A percentile compares a stretch with the other conserved stretches of the same genome.
These are phyloP conservation scores for Atta texana DNA, from an alignment of 1,140 invertebrate genomes.

Conservation along the genomic window DNA sequence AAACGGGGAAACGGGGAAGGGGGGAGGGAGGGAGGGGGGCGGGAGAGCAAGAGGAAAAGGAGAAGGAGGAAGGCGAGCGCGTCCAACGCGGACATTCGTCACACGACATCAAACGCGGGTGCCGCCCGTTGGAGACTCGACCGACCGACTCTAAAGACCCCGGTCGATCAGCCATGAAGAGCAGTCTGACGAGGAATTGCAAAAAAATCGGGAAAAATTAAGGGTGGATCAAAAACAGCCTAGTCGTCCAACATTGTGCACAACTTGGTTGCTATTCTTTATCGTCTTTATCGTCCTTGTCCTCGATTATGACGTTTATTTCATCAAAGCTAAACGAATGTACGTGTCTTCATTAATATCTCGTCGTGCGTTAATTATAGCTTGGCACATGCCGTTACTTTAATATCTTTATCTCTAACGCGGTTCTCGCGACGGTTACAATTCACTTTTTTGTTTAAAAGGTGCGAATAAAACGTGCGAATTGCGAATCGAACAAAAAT, in stretches of 20 bases:
- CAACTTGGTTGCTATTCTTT: constrained; percentile 65
- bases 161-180: constrained; percentile 83
- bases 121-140: constrained; percentile 83
- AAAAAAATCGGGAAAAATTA: constrained; percentile 76
- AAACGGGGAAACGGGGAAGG: neutral
- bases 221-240: constrained; percentile 69
- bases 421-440: neutral
- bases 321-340: constrained; percentile 6
- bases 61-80: constrained; percentile 67
- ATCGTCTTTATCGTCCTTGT: constrained; percentile 41
- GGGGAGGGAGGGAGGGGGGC: neutral
- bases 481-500: constrained; percentile 24
- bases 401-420: constrained; percentile 38
- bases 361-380: constrained; percentile 10
- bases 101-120: constrained; percentile 85
- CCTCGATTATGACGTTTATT: constrained; percentile 44
- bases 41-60: neutral
- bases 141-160: constrained; percentile 84
- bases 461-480: neutral
- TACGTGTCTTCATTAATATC: constrained; percentile 25
- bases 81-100: constrained; percentile 85
- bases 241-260: constrained; percentile 65
- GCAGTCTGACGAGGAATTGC: constrained; percentile 71
- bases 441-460: neutral
- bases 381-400: neutral